A percentile compares a stretch with the other conserved stretches of the same genome.
Conservation (phyloP, 2,113 vertebrate genomes). For the Pseudorasbora parva region DNA sequence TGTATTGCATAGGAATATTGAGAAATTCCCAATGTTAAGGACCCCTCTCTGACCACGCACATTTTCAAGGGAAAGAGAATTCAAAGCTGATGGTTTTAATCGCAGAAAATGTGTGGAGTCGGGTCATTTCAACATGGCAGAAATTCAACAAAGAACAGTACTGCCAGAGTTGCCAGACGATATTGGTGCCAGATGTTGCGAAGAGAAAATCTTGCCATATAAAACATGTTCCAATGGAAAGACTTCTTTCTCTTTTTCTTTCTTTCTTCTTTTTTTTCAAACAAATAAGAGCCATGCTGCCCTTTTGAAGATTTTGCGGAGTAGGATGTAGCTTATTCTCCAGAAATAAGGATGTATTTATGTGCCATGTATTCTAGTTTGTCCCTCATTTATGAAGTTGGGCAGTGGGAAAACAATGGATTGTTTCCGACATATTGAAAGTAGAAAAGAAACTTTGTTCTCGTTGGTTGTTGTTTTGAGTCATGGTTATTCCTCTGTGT, state of each 20-base stretch:
- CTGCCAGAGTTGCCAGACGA: conserved; percentile 77
- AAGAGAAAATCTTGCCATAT: conserved; percentile 81
- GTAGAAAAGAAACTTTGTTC: not conserved
- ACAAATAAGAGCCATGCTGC: conserved; percentile 62
- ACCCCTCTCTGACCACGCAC: conserved; percentile 18
- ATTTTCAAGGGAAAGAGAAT: conserved; percentile 43
- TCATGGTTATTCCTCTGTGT: conserved; percentile 36
- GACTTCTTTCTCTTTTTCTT: conserved; percentile 62
- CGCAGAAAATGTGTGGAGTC: conserved; percentile 80
- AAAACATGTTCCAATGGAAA: conserved; percentile 85
- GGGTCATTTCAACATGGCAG: conserved; percentile 86
- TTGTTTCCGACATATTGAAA: conserved; percentile 32
- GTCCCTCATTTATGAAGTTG: conserved; percentile 46
- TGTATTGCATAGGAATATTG: not conserved
- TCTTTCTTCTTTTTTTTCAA: conserved; percentile 53
- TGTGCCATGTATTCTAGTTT: conserved; percentile 67
- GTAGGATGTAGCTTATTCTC: conserved; percentile 58
- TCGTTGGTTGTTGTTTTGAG: conserved; percentile 13
- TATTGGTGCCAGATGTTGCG: conserved; percentile 92
- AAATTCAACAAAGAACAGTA: conserved; percentile 85
- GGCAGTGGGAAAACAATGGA: conserved; percentile 32
- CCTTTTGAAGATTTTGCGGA: conserved; percentile 73
- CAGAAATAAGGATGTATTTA: conserved; percentile 72
- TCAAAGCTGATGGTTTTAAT: conserved; percentile 69
- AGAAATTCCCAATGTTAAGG: not conserved